Evolutionary conservation across 2,797 vertebrate genomes (phyloP), one percentile per base, ranked within the genome.

Genomic region (Gadopsis marmoratus): DNA sequence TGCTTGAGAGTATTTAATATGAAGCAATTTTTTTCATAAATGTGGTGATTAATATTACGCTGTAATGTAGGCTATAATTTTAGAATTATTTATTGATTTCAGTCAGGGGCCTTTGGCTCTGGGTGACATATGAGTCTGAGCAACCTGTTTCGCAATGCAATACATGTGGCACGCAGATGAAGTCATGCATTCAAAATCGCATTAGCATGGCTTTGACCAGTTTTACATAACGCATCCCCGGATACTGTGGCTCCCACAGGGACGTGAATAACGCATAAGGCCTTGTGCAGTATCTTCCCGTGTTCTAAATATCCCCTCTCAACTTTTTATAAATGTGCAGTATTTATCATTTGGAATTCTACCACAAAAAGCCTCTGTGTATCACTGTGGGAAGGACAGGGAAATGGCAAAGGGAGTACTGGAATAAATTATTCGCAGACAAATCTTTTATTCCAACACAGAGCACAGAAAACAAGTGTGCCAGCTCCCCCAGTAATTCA

Each of bases 401-500:
- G 91, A 86, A 92, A 93, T 89, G 85, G 89, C 89, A 93, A 88
- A 82, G 92, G 89, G 90, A 89, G 87, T 68, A 73, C 85, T 61
- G 83, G 92, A 93, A 93, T 94, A 92, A 93, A 94, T 94, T 93
- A 94, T 91, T 89, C 73, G 83, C 88, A 90, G 90, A 91, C 92
- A 93, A 93, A 94, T 92, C 89, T 91, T 93, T 92, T 94, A 90
- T 94, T 93, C 90, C 82, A 87, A 92, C 91, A 81, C 87, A 66
- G 91, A 78, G 90, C 84, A 47, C 80, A 85, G 90, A 93, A 91
- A 93, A 94, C 92, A 95, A 95, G 92, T 94, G 88, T 95, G 93
- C 92, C 94, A 95, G 94, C 93, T 95, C 94, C 94, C 94, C 89
- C 85, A 94, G 92, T 94, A 94, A 94, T 94, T 92, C 93, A 87